Conservation (phyloP, 2,797 vertebrate genomes). For the Staurois parvus region DNA sequence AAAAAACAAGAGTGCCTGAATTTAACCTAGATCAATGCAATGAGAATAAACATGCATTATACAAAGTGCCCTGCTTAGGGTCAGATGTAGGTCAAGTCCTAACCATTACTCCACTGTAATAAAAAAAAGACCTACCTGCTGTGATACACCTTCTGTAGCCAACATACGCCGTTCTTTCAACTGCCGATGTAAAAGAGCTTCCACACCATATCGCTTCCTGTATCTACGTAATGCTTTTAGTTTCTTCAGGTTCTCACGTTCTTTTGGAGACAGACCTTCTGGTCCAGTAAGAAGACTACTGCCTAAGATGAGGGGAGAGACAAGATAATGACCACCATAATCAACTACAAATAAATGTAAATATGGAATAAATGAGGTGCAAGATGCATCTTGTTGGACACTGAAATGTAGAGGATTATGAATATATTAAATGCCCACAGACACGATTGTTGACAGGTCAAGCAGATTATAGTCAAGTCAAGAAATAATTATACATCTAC, state of each 20-base stretch:
- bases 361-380: neutral
- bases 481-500: too few relatives aligned
- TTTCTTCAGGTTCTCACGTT: slow-evolving; percentile 89
- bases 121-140: slow-evolving; percentile 79
- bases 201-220: slow-evolving; percentile 91
- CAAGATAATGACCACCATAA: slow-evolving; percentile 11
- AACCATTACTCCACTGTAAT: neutral
- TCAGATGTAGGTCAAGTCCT: too few relatives aligned
- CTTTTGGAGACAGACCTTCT: slow-evolving; percentile 89
- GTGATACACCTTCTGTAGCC: slow-evolving; percentile 82
- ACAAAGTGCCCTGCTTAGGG: too few relatives aligned
- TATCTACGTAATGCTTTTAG: slow-evolving; percentile 94
- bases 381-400: too few relatives aligned
- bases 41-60: too few relatives aligned
- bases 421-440: too few relatives aligned
- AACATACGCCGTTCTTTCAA: slow-evolving; percentile 89
- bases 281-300: slow-evolving; percentile 90
- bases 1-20: too few relatives aligned
- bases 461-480: too few relatives aligned
- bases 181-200: slow-evolving; percentile 93
- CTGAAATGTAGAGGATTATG: neutral
- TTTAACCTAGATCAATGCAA: too few relatives aligned
- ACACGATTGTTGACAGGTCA: too few relatives aligned
- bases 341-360: slow-evolving; percentile 29
- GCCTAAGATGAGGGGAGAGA: slow-evolving; percentile 74